Evolutionary conservation across 2,797 vertebrate genomes (phyloP).

Genomic region (Carcharodon carcharias): DNA sequence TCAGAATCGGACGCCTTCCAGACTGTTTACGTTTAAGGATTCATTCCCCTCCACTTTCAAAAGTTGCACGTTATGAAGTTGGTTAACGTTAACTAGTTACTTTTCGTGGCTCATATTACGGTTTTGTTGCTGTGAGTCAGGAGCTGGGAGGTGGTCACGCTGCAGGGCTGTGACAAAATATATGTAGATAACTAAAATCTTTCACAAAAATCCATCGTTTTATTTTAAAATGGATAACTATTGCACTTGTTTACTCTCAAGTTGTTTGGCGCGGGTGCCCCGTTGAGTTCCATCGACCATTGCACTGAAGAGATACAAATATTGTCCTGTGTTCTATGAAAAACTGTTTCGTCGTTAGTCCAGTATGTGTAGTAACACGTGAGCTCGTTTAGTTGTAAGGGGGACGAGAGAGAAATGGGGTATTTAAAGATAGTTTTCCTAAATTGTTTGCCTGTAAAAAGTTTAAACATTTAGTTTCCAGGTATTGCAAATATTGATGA

Average conservation of each 20-base stretch:
- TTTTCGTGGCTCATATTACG: neutral
- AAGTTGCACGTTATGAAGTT: slow-evolving; percentile 16
- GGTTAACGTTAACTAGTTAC: slow-evolving; percentile 15
- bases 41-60: neutral
- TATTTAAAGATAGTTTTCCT: neutral
- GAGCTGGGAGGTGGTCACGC: slow-evolving; percentile 8
- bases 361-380: slow-evolving; percentile 19
- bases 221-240: neutral
- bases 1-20: neutral
- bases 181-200: neutral
- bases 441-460: neutral
- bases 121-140: slow-evolving; percentile 28
- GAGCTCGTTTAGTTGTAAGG: slow-evolving; percentile 28
- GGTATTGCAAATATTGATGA: neutral
- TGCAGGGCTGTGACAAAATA: slow-evolving; percentile 18
- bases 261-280: neutral
- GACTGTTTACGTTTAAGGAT: neutral
- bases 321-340: neutral
- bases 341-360: slow-evolving; percentile 17
- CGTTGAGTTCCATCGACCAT: slow-evolving; percentile 18
- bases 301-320: neutral
- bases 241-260: slow-evolving; percentile 18
- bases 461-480: neutral
- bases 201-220: neutral
- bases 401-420: neutral